Evolutionary conservation across 1,140 invertebrate species (phyloP).

Genomic region (Lordiphosa collinella): DNA sequence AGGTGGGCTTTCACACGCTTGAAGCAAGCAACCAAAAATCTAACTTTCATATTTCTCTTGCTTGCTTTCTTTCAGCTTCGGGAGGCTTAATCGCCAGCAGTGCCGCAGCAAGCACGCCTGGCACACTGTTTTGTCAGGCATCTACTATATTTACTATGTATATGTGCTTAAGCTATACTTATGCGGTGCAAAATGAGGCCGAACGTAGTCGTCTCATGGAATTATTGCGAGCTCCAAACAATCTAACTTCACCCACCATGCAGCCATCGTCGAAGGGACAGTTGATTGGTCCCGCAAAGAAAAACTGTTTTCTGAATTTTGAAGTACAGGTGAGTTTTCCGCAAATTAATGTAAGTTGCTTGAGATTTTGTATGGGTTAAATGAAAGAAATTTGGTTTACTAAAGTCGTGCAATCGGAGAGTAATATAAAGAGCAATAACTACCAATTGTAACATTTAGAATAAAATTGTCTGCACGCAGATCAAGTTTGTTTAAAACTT

Average conservation of each 20-base stretch:
- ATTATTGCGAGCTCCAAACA: slow-evolving; percentile 58
- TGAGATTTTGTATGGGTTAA: too few species aligned
- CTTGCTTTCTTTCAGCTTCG: background rate
- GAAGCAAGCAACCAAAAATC: too few species aligned
- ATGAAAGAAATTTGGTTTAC: too few species aligned
- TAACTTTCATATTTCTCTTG: too few species aligned
- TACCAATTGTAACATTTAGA: too few species aligned
- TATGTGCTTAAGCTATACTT: slow-evolving; percentile 25
- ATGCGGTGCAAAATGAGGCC: slow-evolving; percentile 33
- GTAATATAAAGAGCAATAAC: too few species aligned
- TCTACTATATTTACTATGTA: slow-evolving; percentile 8
- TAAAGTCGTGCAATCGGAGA: too few species aligned
- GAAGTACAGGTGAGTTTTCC: slow-evolving; percentile 92
- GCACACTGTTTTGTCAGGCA: background rate
- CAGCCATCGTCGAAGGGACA: slow-evolving; percentile 87
- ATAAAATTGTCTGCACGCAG: too few species aligned
- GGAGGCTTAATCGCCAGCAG: slow-evolving; percentile 28
- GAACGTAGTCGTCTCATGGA: slow-evolving; percentile 64
- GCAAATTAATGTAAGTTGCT: too few species aligned
- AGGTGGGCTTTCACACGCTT: too few species aligned
- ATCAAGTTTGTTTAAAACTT: too few species aligned
- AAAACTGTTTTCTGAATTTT: slow-evolving; percentile 98
- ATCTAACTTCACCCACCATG: slow-evolving; percentile 59
- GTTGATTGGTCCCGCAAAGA: slow-evolving; percentile 95
- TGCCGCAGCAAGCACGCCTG: background rate